Evolutionary conservation across 2,888 invertebrate genomes (phyloP).

Genomic region (Lepidocyrtinus sp.): DNA sequence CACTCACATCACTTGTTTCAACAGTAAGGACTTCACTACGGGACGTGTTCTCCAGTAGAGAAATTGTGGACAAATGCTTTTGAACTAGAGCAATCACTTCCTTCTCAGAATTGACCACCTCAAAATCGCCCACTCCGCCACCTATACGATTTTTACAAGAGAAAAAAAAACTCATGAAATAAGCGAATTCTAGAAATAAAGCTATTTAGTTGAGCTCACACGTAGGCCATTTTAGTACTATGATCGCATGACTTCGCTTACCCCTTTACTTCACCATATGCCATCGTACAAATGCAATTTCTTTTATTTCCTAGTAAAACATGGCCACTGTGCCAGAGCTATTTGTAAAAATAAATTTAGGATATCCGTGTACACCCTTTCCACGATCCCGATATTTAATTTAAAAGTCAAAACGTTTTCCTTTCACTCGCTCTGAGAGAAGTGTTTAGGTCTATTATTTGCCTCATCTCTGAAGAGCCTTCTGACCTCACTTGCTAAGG

Average conservation of each 20-base stretch:
- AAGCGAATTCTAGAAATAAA: neutral
- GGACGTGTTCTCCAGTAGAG: constrained; percentile 57
- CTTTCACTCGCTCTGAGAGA: constrained; percentile 6
- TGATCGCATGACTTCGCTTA: neutral
- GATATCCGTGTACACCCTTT: neutral
- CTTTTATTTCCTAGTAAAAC: neutral
- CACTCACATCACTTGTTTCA: constrained; percentile 52
- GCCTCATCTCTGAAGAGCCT: neutral
- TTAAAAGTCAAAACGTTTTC: constrained; percentile 26
- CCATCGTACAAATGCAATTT: neutral
- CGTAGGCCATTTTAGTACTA: constrained; percentile 12
- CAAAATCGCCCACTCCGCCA: constrained; percentile 62
- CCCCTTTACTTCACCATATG: neutral
- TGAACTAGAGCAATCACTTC: constrained; percentile 61
- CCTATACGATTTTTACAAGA: constrained; percentile 25
- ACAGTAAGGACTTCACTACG: constrained; percentile 58
- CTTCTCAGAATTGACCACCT: constrained; percentile 53
- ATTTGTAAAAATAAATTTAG: too few relatives aligned
- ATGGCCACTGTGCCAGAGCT: neutral
- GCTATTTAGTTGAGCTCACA: constrained; percentile 31
- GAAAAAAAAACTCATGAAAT: constrained; percentile 3
- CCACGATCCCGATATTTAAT: constrained; percentile 1
- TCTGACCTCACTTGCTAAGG: neutral
- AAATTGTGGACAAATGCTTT: constrained; percentile 59
- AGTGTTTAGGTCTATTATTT: constrained; percentile 26